These are phyloP conservation scores for Mylabris sibirica DNA, from an alignment of 2,888 invertebrate genomes.

Conservation along the genomic window DNA sequence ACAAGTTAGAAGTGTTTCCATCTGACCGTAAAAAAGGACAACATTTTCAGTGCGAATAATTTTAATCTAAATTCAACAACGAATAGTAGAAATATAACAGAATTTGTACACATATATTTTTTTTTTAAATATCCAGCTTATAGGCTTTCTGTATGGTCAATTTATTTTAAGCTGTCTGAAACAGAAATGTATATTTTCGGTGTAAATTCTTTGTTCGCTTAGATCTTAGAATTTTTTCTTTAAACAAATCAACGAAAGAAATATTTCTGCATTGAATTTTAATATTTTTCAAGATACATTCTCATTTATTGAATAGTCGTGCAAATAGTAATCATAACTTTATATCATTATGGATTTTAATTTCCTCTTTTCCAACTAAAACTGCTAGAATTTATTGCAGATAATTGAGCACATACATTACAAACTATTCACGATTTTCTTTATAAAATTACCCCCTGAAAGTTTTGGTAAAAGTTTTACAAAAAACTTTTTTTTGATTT, in stretches of 20 bases:
- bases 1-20: neutral
- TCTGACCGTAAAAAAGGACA: neutral
- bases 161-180: conserved; percentile 35
- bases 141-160: conserved; percentile 17
- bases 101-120: neutral
- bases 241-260: neutral
- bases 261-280: neutral
- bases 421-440: conserved; percentile 32
- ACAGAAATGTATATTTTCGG: conserved; percentile 32
- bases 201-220: conserved; percentile 31
- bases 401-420: conserved; percentile 44
- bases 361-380: conserved; percentile 25
- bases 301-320: neutral
- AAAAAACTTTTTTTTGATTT: conserved; percentile 33
- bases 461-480: conserved; percentile 34
- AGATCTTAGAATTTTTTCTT: neutral
- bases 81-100: conserved; percentile 3
- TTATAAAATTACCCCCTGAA: conserved; percentile 41
- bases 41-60: neutral
- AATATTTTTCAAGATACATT: neutral
- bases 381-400: conserved; percentile 36
- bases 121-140: conserved; percentile 17
- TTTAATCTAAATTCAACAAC: neutral
- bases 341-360: conserved; percentile 31
- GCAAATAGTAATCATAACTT: conserved; percentile 10